Evolutionary conservation across 2,888 invertebrate genomes (phyloP).

Genomic region (Sesia bembeciformis): DNA sequence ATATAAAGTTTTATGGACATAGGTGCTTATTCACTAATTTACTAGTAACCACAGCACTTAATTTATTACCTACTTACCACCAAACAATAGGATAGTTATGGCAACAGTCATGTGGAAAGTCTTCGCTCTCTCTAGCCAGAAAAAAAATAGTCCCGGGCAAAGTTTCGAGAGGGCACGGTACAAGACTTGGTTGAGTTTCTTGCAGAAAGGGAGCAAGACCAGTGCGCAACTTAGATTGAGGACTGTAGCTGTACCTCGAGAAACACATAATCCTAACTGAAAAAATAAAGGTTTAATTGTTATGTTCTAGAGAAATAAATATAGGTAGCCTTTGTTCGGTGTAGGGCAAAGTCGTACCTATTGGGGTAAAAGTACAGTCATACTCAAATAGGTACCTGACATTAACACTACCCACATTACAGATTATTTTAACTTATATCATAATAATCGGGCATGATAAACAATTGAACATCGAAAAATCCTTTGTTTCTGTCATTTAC

Average conservation of each 20-base stretch:
- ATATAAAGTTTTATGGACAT: no score
- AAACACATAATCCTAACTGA: conserved; percentile 70
- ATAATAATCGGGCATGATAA: no score
- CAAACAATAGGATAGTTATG: conserved; percentile 56
- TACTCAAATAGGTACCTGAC: no score
- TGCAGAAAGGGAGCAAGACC: conserved; percentile 65
- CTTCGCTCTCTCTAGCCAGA: conserved; percentile 67
- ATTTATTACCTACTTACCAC: conserved; percentile 42
- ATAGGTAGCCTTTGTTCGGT: no score
- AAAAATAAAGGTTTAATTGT: conserved; percentile 15
- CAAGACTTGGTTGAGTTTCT: conserved; percentile 60
- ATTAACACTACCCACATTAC: no score
- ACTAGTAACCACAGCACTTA: no score
- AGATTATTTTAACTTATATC: no score
- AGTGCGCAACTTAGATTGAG: conserved; percentile 57
- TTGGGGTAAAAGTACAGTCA: no score
- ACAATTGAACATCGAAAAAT: no score
- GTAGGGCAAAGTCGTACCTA: no score
- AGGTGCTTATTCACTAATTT: no score
- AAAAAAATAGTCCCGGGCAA: conserved; percentile 55
- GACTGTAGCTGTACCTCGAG: conserved; percentile 70
- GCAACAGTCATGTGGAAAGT: conserved; percentile 71
- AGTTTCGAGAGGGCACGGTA: conserved; percentile 43
- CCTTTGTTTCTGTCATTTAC: no score
- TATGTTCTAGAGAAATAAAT: not conserved